Evolutionary conservation across 1,140 invertebrate genomes (phyloP).

Genomic region (Heterodera carotae): DNA sequence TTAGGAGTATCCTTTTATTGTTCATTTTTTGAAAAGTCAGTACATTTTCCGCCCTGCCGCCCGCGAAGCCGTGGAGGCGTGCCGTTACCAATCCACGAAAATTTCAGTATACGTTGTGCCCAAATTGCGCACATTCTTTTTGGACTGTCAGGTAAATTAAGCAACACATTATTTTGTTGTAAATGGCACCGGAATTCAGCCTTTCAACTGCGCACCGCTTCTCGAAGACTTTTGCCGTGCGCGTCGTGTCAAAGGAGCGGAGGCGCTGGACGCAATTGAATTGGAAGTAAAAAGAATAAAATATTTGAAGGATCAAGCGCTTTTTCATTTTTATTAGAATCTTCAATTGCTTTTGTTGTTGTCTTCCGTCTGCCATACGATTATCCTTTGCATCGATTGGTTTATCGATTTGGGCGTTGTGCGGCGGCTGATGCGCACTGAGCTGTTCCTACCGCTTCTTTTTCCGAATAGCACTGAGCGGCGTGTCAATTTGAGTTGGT

Average conservation of each 20-base stretch:
- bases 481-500: slow-evolving; percentile 38
- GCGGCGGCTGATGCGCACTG: slow-evolving; percentile 36
- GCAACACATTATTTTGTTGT: slow-evolving; percentile 21
- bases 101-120: slow-evolving; percentile 51
- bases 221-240: slow-evolving; percentile 36
- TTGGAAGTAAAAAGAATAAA: slow-evolving; percentile 44
- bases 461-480: slow-evolving; percentile 31
- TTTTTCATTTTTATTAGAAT: slow-evolving; percentile 41
- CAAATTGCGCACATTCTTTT: slow-evolving; percentile 50
- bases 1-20: too few relatives aligned
- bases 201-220: slow-evolving; percentile 50
- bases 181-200: slow-evolving; percentile 50
- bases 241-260: slow-evolving; percentile 22
- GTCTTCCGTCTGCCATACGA: slow-evolving; percentile 57
- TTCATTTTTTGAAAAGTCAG: slow-evolving; percentile 47
- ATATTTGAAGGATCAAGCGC: background rate
- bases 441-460: slow-evolving; percentile 42
- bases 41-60: slow-evolving; percentile 60
- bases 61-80: slow-evolving; percentile 55
- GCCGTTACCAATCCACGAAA: slow-evolving; percentile 54
- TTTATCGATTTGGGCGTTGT: slow-evolving; percentile 57
- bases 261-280: slow-evolving; percentile 32
- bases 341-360: slow-evolving; percentile 51
- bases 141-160: slow-evolving; percentile 58
- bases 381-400: slow-evolving; percentile 56